These are phyloP conservation scores for Lordiphosa clarofinis DNA, from an alignment of 1,140 invertebrate species.

Conservation along the genomic window DNA sequence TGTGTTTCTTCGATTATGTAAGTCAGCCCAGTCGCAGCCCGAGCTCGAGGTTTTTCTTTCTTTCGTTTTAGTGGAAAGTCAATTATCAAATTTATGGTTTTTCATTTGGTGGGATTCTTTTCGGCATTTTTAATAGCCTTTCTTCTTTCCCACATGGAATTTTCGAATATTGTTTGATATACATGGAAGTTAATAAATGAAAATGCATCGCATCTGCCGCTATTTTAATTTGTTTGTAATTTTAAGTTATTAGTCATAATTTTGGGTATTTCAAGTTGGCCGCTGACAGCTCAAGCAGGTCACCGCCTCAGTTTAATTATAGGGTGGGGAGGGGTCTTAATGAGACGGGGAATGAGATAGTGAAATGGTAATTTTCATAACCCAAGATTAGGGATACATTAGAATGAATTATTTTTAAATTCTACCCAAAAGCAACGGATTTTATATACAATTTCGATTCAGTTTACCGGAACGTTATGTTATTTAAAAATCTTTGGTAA, in stretches of 20 bases:
- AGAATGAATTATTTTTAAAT: no score
- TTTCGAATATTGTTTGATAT: constrained; percentile 20
- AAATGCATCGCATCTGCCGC: constrained; percentile 49
- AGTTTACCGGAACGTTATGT: no score
- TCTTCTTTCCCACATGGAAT: constrained; percentile 48
- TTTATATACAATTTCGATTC: no score
- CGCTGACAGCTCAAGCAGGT: constrained; percentile 42
- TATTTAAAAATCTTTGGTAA: no score
- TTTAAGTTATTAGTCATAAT: constrained; percentile 73
- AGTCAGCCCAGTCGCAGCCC: constrained; percentile 33
- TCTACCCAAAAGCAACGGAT: no score
- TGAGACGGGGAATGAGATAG: background rate
- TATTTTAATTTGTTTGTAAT: constrained; percentile 62
- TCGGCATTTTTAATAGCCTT: constrained; percentile 48
- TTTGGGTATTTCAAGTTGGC: constrained; percentile 46
- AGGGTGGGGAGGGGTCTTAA: background rate
- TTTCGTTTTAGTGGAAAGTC: constrained; percentile 51
- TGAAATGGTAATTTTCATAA: no score
- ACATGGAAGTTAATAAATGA: constrained; percentile 7
- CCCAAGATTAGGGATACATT: no score
- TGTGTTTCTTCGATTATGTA: constrained; percentile 72
- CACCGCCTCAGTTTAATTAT: constrained; percentile 24
- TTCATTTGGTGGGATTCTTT: constrained; percentile 39
- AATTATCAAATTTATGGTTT: constrained; percentile 75
- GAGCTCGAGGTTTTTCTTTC: constrained; percentile 33